Conservation (phyloP, 2,113 vertebrate genomes). For the Entosphenus tridentatus region DNA sequence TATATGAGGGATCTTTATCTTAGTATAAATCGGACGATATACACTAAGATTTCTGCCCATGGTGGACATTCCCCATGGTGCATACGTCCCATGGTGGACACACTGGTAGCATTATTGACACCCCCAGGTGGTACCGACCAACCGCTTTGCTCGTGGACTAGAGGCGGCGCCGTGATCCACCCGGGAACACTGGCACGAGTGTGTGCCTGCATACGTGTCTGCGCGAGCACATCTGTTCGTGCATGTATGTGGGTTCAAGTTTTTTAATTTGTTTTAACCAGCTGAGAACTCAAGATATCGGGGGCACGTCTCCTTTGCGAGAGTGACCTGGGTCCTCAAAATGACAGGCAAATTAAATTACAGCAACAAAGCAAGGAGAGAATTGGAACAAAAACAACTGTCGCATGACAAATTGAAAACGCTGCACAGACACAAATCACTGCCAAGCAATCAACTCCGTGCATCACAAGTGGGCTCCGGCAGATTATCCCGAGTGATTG, state of each 20-base stretch:
- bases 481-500: too few species aligned
- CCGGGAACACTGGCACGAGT: neutral
- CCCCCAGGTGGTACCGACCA: neutral
- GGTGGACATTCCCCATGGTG: neutral
- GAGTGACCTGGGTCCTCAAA: too few species aligned
- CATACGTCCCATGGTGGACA: neutral
- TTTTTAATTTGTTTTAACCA: neutral
- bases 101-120: neutral
- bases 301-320: too few species aligned
- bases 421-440: too few species aligned
- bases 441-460: too few species aligned
- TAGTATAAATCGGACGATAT: neutral
- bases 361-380: too few species aligned
- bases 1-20: neutral
- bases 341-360: too few species aligned
- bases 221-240: neutral
- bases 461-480: too few species aligned
- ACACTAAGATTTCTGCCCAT: neutral
- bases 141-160: neutral
- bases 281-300: too few species aligned
- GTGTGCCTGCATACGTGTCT: neutral
- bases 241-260: neutral
- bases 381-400: too few species aligned
- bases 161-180: neutral
- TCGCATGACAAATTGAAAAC: too few species aligned